Percentiles rank a stretch among this genome's conserved stretches.
Evolutionary conservation across 2,113 vertebrate species (phyloP).

Genomic region (Morone saxatilis): DNA sequence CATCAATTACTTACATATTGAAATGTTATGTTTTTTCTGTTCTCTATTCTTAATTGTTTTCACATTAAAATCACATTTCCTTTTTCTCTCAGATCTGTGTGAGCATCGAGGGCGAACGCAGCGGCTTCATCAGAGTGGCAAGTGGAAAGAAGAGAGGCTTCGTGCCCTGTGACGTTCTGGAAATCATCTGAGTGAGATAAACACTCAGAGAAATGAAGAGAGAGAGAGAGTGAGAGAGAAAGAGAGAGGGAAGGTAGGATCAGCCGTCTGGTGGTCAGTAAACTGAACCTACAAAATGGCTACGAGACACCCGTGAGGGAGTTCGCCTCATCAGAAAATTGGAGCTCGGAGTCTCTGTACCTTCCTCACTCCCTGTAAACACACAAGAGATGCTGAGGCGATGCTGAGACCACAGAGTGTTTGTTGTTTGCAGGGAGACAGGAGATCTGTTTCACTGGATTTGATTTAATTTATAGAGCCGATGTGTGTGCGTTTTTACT

Average conservation of each 20-base stretch:
- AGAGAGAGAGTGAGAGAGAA: neutral
- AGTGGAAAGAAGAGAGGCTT: slow-evolving; percentile 96
- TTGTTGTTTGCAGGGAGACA: slow-evolving; percentile 28
- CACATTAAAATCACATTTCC: accelerated
- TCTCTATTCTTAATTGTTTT: neutral
- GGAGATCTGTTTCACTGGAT: slow-evolving; percentile 60
- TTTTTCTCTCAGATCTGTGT: slow-evolving; percentile 89
- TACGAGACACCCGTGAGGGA: neutral
- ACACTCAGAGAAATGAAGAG: slow-evolving; percentile 12
- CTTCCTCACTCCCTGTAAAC: slow-evolving; percentile 15
- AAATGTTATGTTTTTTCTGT: neutral
- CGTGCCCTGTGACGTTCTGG: slow-evolving; percentile 91
- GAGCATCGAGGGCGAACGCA: slow-evolving; percentile 89
- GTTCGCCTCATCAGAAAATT: slow-evolving; percentile 5
- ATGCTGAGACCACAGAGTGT: slow-evolving; percentile 10
- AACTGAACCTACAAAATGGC: slow-evolving; percentile 26
- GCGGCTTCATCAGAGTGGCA: slow-evolving; percentile 93
- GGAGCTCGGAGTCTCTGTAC: slow-evolving; percentile 27
- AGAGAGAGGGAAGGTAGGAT: slow-evolving; percentile 53
- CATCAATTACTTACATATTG: neutral
- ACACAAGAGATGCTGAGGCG: slow-evolving; percentile 18
- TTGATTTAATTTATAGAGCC: slow-evolving; percentile 42
- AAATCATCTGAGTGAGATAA: slow-evolving; percentile 93
- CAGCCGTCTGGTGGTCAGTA: slow-evolving; percentile 25
- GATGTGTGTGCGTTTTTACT: neutral